Evolutionary conservation across 2,888 invertebrate species (phyloP), one percentile per base, ranked within the genome.

Genomic region (Drosophila pseudotakahashii): DNA sequence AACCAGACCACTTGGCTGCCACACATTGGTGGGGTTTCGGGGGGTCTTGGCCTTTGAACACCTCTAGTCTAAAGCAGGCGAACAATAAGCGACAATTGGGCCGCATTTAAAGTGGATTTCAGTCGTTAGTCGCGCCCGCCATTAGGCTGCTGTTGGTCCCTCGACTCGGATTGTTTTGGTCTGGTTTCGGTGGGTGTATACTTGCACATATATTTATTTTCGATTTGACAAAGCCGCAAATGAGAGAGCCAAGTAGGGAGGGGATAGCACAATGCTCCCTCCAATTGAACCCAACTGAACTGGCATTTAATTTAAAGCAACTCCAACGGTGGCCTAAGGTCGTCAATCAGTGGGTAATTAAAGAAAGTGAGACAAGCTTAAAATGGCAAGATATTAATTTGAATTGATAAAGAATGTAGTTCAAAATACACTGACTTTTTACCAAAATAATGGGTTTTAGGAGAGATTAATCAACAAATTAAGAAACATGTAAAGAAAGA

Each of bases 21-120:
- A 14, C 23, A 45, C 44, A 45, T 45, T 10, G 23, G 26, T 13
- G 47, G 34, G 34, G 7, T 11, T 34, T 48, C 16, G 44, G 52
- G 47, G 52, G 64, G 52, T 66, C 59, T 55, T 47, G 54, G 67
- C 67, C 67, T 64, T 63, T 54, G 54, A 64, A 64, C 66, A 50
- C 66, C 53, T 67, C 37, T 19, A 30, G 52, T 34, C 59, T 14
- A 52, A 14, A 48, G 32, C 62, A n/a, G 23, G 32, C 52, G 23
- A 71, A 67, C 72, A 59, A 78, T 72, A 72, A 73, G 55, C 59
- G 66, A 70, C 60, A 82, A 78, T 78, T 79, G 80, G 66, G 41
- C 55, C 55, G 39, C 57, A 51, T 63, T 66, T 64, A 64, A 69
- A 76, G 79, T 79, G 42, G 45, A 58, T 73, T 79, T 80, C 72